Percentiles rank a stretch among this genome's conserved stretches.
These are phyloP conservation scores for Magallana ariakensis DNA, from an alignment of 1,140 invertebrate species.

Conservation along the genomic window DNA sequence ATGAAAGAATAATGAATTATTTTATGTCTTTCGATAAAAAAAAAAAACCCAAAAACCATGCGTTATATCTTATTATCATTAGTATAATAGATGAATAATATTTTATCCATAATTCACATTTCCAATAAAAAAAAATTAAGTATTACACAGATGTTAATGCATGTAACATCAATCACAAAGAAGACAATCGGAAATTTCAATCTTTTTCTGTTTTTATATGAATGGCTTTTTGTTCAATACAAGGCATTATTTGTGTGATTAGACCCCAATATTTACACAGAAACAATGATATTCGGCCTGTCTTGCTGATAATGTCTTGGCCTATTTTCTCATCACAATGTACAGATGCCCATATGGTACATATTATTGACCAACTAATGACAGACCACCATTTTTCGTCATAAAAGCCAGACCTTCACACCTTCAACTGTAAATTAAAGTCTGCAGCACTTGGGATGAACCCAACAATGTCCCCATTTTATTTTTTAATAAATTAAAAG, in stretches of 20 bases:
- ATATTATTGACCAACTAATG: slow-evolving; percentile 7
- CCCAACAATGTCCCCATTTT: not conserved
- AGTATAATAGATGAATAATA: too few species aligned
- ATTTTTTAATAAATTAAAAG: slow-evolving; percentile 21
- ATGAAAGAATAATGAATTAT: too few species aligned
- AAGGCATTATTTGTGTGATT: not conserved
- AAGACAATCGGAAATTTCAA: slow-evolving; percentile 6
- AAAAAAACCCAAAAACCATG: too few species aligned
- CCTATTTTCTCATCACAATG: not conserved
- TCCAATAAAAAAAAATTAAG: not conserved
- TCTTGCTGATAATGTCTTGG: not conserved
- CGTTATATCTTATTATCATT: too few species aligned
- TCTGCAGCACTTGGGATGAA: not conserved
- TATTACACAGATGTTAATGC: not conserved
- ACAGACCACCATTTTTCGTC: not conserved
- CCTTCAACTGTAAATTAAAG: not conserved
- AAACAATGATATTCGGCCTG: not conserved
- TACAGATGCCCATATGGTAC: slow-evolving; percentile 15
- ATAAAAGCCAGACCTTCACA: slow-evolving; percentile 29
- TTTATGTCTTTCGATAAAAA: too few species aligned
- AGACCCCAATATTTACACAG: slow-evolving; percentile 11
- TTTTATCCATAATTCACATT: too few species aligned
- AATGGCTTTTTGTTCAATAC: not conserved
- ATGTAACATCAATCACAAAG: not conserved
- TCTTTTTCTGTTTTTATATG: not conserved